Percentiles rank a stretch among this genome's conserved stretches.
Conservation (phyloP, 2,113 vertebrate species). For the Charadrius vociferus region DNA sequence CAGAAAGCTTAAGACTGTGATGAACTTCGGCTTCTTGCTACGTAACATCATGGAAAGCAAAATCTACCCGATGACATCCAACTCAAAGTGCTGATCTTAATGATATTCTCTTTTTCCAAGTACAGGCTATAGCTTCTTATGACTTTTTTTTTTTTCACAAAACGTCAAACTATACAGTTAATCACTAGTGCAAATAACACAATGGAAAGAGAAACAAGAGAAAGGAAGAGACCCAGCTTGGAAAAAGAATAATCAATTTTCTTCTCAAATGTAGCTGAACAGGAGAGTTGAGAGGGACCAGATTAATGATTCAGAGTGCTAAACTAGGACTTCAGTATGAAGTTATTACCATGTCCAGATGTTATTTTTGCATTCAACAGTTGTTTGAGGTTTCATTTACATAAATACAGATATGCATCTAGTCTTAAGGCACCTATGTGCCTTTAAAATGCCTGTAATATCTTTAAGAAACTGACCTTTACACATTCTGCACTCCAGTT, state of each 20-base stretch:
- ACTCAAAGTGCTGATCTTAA: neutral
- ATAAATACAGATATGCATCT: neutral
- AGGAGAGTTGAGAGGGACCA: neutral
- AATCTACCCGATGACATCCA: neutral
- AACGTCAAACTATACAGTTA: neutral
- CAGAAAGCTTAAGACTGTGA: neutral
- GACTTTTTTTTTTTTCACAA: neutral
- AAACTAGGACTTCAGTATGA: neutral
- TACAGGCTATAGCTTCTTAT: neutral
- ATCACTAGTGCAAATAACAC: neutral
- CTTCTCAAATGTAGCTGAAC: conserved; percentile 30
- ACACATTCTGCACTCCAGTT: neutral
- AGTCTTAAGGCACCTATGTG: neutral
- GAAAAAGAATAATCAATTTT: conserved; percentile 28
- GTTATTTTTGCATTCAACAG: neutral
- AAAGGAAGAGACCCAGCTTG: neutral
- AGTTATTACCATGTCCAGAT: conserved; percentile 1
- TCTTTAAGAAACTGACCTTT: neutral
- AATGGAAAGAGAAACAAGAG: conserved; percentile 8
- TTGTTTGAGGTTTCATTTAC: neutral
- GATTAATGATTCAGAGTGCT: neutral
- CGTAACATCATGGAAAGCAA: neutral
- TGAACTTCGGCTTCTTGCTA: neutral
- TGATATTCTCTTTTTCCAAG: neutral
- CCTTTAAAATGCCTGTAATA: neutral